phyloP scores from a whole-genome alignment of 2,888 invertebrate species.

The Spodoptera littoralis region DNA sequence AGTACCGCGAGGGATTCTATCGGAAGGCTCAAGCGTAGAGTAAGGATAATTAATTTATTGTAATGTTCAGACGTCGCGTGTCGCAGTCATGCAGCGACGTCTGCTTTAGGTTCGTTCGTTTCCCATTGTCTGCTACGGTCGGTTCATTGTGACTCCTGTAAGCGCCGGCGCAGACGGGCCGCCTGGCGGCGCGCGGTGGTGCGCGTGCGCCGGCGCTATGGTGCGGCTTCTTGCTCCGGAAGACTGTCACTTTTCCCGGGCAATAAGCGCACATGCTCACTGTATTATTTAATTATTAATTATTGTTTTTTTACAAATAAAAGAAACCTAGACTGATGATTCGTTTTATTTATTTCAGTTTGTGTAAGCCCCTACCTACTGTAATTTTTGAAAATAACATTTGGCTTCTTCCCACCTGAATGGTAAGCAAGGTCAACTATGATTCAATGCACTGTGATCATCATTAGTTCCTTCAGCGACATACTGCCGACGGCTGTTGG shows the following conservation, averaged over 20 bases:
- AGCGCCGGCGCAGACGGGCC: slow-evolving; percentile 41
- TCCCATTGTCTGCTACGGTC: slow-evolving; percentile 57
- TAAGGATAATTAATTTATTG: slow-evolving; percentile 67
- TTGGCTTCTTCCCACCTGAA: too few species aligned
- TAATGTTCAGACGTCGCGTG: slow-evolving; percentile 33
- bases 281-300: slow-evolving; percentile 80
- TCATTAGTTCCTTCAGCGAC: too few species aligned
- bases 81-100: slow-evolving; percentile 24
- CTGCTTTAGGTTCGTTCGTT: slow-evolving; percentile 52
- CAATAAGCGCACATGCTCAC: slow-evolving; percentile 86
- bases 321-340: slow-evolving; percentile 84
- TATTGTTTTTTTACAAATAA: slow-evolving; percentile 87
- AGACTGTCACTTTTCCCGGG: slow-evolving; percentile 87
- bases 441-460: too few species aligned
- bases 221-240: slow-evolving; percentile 87
- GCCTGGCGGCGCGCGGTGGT: slow-evolving; percentile 12
- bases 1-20: slow-evolving; percentile 56
- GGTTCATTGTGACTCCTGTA: slow-evolving; percentile 57
- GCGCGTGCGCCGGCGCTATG: slow-evolving; percentile 43
- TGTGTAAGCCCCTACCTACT: background rate
- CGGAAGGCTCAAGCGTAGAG: slow-evolving; percentile 69
- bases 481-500: too few species aligned
- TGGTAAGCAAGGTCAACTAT: too few species aligned
- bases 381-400: too few species aligned
- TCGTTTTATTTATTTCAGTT: slow-evolving; percentile 61